Base-by-base conservation (phyloP, 2,113 vertebrate species). In the Caloenas nicobarica region DNA sequence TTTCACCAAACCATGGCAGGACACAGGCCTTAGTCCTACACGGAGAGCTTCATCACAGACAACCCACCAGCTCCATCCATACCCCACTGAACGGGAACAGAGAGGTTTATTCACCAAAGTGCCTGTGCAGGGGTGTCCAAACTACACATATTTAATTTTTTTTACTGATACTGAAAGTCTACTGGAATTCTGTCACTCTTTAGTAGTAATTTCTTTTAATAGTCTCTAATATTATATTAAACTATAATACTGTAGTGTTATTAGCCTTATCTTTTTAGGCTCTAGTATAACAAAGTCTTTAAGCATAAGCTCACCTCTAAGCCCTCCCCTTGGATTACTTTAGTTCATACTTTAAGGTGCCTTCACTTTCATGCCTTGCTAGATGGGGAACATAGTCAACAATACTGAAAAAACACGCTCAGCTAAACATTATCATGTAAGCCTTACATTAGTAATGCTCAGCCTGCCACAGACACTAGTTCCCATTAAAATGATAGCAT, bases 401-500 rank as follows among this genome's bases (percentile, higher is more conserved):
- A 65, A 42, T 2, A 87, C 22, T 16, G 16, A 86, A 92, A 87
- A 87, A 16, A 66, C 0, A 3, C 44, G 69, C 60, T 76, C 65
- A 28, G 72, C 26, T 65, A 44, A 83, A 95, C 92, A n/a, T 56
- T 19, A 48, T 13, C 42, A 54, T 2, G 26, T 15, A 85, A 74
- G 64, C 31, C 26, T 57, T 13, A 42, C 23, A 57, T 74, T 89
- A 44, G 34, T 40, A 76, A 40, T 53, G 46, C 72, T 68, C 42
- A 74, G 48, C 71, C 77, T 8, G 14, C 62, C 50, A 76, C 80
- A 79, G 80, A 44, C 57, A 65, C 50, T 10, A 68, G 61, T 31
- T 88, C 65, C 76, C 73, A 81, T 73, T 78, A 89, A 94, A 83
- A 86, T 73, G 71, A 72, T 66, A 95, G 62, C 58, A 76, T 92